A percentile compares a stretch with the other conserved stretches of the same genome.
Conservation (phyloP, 2,113 vertebrate species). For the Amblyopsis rosae region DNA sequence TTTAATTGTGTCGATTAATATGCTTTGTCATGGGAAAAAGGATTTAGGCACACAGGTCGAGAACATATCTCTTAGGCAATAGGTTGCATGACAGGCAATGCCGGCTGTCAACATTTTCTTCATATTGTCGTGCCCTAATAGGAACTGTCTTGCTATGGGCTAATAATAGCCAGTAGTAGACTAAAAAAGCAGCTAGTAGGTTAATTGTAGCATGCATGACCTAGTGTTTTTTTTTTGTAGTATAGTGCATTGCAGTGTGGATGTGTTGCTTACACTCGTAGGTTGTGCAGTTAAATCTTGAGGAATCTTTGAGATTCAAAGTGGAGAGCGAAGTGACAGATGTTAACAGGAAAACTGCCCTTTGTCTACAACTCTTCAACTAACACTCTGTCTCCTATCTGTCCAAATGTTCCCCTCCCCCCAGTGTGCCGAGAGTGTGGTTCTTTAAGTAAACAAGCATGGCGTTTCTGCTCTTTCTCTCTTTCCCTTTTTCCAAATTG, state of each 20-base stretch:
- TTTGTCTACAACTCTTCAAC: constrained; percentile 39
- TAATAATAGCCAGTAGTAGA: no score
- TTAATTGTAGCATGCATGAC: no score
- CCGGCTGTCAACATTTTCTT: no score
- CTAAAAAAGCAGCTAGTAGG: no score
- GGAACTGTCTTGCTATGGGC: no score
- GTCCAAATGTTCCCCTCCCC: constrained; percentile 50
- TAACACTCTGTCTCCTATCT: constrained; percentile 55
- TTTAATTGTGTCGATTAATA: no score
- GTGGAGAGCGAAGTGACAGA: background rate
- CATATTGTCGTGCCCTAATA: no score
- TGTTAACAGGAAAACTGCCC: constrained; percentile 28
- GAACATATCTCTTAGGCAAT: no score
- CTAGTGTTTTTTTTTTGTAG: background rate
- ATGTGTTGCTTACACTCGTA: constrained; percentile 18
- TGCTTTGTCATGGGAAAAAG: no score
- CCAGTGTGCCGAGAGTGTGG: constrained; percentile 54
- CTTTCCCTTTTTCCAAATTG: background rate
- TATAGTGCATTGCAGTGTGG: constrained; percentile 14
- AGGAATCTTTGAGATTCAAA: constrained; percentile 13
- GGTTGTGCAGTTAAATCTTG: constrained; percentile 7
- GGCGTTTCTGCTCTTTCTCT: constrained; percentile 43
- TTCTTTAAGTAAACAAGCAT: constrained; percentile 75
- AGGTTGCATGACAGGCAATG: no score
- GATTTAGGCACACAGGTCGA: no score